These are phyloP conservation scores for Coelopa frigida DNA, from an alignment of 1,140 invertebrate genomes.

Conservation along the genomic window DNA sequence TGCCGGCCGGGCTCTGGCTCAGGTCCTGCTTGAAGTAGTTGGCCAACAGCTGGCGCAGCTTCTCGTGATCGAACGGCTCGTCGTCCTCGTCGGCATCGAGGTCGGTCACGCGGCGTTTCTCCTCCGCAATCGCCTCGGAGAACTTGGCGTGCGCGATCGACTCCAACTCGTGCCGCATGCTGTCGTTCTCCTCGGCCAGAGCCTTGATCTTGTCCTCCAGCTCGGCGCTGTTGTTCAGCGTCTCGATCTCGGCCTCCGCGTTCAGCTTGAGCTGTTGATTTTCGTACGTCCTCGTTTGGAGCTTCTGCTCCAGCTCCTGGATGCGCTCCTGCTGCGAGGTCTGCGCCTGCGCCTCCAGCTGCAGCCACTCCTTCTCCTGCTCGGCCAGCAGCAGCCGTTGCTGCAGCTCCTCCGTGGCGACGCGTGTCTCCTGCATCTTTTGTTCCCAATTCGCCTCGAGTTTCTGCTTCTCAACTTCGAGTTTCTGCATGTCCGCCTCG, in stretches of 20 bases:
- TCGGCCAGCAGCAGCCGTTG: slow-evolving; percentile 28
- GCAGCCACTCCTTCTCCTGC: slow-evolving; percentile 28
- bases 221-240: slow-evolving; percentile 23
- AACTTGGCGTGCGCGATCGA: slow-evolving; percentile 34
- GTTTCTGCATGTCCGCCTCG: slow-evolving; percentile 47
- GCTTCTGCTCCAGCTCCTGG: slow-evolving; percentile 19
- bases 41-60: neutral
- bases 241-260: slow-evolving; percentile 35
- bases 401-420: slow-evolving; percentile 22
- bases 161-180: slow-evolving; percentile 26
- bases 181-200: slow-evolving; percentile 25
- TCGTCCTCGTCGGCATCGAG: slow-evolving; percentile 17
- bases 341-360: slow-evolving; percentile 26
- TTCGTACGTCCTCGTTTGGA: slow-evolving; percentile 31
- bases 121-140: slow-evolving; percentile 35
- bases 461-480: slow-evolving; percentile 32
- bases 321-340: slow-evolving; percentile 13
- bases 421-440: slow-evolving; percentile 9
- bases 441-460: slow-evolving; percentile 47
- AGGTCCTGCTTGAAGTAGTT: neutral
- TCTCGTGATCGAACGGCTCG: slow-evolving; percentile 2
- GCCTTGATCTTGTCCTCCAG: slow-evolving; percentile 30
- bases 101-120: slow-evolving; percentile 37
- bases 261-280: slow-evolving; percentile 35
- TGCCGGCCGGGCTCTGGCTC: too few relatives aligned